Evolutionary conservation across 2,888 invertebrate species (phyloP), one percentile per base, ranked within the genome.

Genomic region (Nudaria mundana): DNA sequence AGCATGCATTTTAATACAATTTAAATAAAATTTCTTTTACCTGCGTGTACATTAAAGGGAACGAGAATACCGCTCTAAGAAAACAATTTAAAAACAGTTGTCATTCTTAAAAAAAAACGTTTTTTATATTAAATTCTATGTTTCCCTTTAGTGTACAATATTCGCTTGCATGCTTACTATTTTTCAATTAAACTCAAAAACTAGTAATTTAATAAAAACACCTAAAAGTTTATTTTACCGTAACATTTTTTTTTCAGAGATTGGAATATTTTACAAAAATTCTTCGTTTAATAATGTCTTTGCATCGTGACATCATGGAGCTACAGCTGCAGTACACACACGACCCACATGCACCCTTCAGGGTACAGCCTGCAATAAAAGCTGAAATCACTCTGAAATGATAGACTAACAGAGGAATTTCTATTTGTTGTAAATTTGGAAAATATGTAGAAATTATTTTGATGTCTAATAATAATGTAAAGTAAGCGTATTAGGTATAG

Each of bases 71-170:
- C 86, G 87, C 86, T 87, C 86, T 86, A 86, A 86, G 82, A 71
- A 5, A 7, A n/a, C n/a, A n/a, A 14, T 25, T 14, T 54, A 63
- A 51, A 2, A 4, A 4, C 8, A 54, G 44, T 34, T 44, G 37
- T 24, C 32, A 7, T 22, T 13, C 5, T 29, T 11, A 3, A 22
- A 29, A 7, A 16, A 5, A 22, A 26, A 10, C 20, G 7, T 4
- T 14, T 31, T 10, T n/a, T 10, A 7, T 3, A 13, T 12, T n/a
- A 13, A 10, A 37, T 63, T n/a, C n/a, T n/a, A 60, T 49, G 63
- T 76, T 82, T 89, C 89, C 89, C 89, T 89, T 89, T 89, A 89
- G 88, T 89, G 89, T 89, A 84, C 88, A 87, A 87, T 83, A 74
- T 66, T 62, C 56, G n/a, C 23, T 44, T 71, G 79, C 81, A 81